Conservation (phyloP, 2,113 vertebrate species). For the Eonycteris spelaea region DNA sequence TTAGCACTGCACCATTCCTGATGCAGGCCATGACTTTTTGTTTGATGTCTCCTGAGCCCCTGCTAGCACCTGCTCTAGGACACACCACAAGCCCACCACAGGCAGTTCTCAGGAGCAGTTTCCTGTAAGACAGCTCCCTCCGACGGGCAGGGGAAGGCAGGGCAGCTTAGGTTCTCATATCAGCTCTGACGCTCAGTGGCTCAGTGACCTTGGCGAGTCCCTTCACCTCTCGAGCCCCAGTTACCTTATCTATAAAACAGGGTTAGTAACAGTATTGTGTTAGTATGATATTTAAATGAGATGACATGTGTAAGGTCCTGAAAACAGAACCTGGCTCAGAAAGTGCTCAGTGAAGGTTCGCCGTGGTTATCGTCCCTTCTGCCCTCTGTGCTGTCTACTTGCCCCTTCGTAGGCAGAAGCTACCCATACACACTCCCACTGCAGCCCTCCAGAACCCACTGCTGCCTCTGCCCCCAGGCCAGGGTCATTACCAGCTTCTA, state of each 20-base stretch:
- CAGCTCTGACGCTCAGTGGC: background rate
- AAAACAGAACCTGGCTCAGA: background rate
- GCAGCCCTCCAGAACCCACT: background rate
- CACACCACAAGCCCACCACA: rapidly evolving
- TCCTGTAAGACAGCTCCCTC: background rate
- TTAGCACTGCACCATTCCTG: background rate
- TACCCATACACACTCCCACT: rapidly evolving
- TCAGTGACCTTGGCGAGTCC: background rate
- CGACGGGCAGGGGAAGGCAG: background rate
- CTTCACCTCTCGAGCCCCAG: background rate
- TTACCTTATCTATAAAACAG: background rate
- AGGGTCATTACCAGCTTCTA: background rate
- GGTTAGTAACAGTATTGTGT: background rate
- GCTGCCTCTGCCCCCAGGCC: background rate
- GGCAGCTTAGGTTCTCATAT: background rate
- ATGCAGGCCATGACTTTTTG: background rate
- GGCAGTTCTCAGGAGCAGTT: background rate
- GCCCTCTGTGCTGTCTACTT: rapidly evolving
- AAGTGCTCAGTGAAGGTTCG: background rate
- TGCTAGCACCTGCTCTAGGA: background rate
- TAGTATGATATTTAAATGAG: background rate
- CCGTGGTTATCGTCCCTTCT: too few species aligned
- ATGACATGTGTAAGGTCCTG: background rate
- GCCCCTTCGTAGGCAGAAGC: background rate
- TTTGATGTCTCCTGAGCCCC: background rate